Evolutionary conservation across 1,140 invertebrate genomes (phyloP), one percentile per base, ranked within the genome.

Genomic region (Penaeus japonicus): DNA sequence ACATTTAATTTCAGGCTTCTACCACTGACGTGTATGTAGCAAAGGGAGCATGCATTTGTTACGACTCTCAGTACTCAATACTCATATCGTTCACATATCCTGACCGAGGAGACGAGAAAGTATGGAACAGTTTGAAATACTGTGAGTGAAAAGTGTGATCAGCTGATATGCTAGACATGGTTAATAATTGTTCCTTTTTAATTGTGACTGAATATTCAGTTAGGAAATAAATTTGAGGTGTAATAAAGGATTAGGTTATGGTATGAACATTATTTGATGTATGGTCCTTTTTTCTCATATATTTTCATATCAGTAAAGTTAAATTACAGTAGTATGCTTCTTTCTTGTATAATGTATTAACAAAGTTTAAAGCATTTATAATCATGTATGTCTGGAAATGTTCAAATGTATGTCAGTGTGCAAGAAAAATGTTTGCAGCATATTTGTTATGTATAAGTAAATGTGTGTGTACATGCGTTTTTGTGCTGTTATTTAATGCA

Each of bases 21-120:
- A 73, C 27, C 70, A 73, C 70, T 73, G 70, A 73, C 35, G 30
- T 73, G 70, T 32, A 73, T 30, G 27, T 30, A 73, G 35, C 70
- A 47, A 47, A 47, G 47, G 47, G 47, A 47, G 47, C 47, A 47
- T 73, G 32, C n/a, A 24, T 24, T n/a, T 27, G 27, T 30, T 32
- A 73, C 35, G 18, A 32, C 70, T 30, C 35, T 73, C 70, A 73
- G 70, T 73, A 32, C 35, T 73, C 20, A 73, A 73, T 73, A 73
- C 70, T 73, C 70, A 73, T 73, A 73, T 73, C 70, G 27, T 30
- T 30, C 70, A 73, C 70, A 73, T 73, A 73, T 73, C 70, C 35
- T 73, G 70, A 47, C 47, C 47, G 47, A 4, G 47, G 47, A 47
- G 47, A 47, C 39, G 5, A 30, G 27, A 30, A 27, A 73, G 70